Evolutionary conservation across 37 sponge, comb jelly and placozoan genomes (phyloP), one percentile per base, ranked within the genome.

Genomic region (Mnemiopsis leidyi): DNA sequence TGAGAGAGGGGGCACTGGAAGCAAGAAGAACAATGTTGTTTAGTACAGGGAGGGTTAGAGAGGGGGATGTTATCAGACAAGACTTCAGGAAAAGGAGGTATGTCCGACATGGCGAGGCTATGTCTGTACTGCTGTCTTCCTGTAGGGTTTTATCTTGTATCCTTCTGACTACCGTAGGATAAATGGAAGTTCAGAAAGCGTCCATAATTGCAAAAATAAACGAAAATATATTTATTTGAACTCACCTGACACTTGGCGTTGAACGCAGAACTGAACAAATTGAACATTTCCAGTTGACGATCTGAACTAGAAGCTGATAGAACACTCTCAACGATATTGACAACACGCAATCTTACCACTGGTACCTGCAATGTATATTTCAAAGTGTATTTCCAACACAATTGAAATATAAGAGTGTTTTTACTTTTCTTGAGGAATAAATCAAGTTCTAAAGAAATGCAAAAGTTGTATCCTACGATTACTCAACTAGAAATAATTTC

Each of bases 81-180:
- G 79, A 77, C 1, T 34, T 34, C 18, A 77, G 79, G 79, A 77
- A 77, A 5, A 77, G 35, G 35, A 77, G 79, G 36, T 77, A 32
- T 1, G 61, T 48, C 61, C 61, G 61, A 13, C 5, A 13, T 5
- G 61, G 61, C 13, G 61, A 48, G 61, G 61, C 5, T 13, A 48
- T 5, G 61, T 48, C 61, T 13, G 61, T 48, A 48, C 61, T 48
- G 5, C 13, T 48, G 13, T 48, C 61, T 48, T 48, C 61, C 61
- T 48, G 61, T 48, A 18, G 61, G 61, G 5, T 48, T 48, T 48
- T 48, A 48, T 48, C 13, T 48, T 48, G n/a, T n/a, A n/a, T n/a
- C n/a, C n/a, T n/a, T n/a, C n/a, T n/a, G n/a, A n/a, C n/a, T n/a
- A n/a, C n/a, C n/a, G n/a, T n/a, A n/a, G n/a, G n/a, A n/a, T n/a